phyloP scores from a whole-genome alignment of 2,113 vertebrate genomes.

The Phrynocephalus versicolor region DNA sequence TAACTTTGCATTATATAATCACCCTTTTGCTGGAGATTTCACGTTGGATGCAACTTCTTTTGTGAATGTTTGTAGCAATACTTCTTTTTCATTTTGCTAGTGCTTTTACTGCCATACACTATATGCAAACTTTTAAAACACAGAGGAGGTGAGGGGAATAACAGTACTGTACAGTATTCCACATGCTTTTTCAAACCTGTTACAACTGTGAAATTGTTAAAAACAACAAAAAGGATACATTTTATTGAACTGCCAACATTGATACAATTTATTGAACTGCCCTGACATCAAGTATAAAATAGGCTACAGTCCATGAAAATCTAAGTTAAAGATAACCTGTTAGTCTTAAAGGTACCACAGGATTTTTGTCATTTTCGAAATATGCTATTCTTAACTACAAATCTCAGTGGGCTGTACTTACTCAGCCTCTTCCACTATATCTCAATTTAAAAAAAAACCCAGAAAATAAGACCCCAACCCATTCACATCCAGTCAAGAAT shows the following conservation, averaged over 20 bases:
- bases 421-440: background rate
- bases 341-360: no score
- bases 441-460: background rate
- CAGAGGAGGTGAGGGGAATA: background rate
- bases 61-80: background rate
- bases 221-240: no score
- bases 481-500: background rate
- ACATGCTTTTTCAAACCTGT: background rate
- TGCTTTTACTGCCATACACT: background rate
- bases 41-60: background rate
- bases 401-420: background rate
- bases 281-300: no score
- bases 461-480: no score
- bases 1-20: background rate
- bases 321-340: background rate
- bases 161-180: background rate
- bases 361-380: background rate
- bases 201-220: background rate
- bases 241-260: background rate
- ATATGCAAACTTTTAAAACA: background rate
- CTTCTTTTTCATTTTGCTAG: background rate
- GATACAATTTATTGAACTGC: background rate
- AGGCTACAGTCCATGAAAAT: background rate
- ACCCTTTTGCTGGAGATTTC: background rate
- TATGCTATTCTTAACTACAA: background rate